Evolutionary conservation across 2,888 invertebrate genomes (phyloP).

Genomic region (Brenthis daphne): DNA sequence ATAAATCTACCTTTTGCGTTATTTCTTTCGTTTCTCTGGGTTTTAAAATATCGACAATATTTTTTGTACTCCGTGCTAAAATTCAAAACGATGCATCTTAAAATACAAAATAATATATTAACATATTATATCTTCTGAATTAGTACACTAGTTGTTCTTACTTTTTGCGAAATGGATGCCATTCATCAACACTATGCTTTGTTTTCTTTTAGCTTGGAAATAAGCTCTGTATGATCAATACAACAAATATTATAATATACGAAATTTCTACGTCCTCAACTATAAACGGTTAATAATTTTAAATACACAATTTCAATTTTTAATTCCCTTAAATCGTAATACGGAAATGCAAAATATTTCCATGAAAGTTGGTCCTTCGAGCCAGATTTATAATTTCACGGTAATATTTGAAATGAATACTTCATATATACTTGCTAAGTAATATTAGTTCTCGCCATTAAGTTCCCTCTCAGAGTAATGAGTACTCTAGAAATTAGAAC

Average conservation of each 20-base stretch:
- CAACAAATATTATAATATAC: not conserved
- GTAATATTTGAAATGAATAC: conserved; percentile 10
- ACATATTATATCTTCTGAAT: too few species aligned
- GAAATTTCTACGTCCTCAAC: not conserved
- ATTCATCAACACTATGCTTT: too few species aligned
- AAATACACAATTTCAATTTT: not conserved
- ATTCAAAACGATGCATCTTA: too few species aligned
- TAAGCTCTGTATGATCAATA: too few species aligned
- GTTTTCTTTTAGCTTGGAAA: too few species aligned
- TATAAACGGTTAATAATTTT: not conserved
- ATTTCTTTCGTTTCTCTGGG: conserved; percentile 5
- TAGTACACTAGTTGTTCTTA: too few species aligned
- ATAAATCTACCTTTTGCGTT: conserved; percentile 14
- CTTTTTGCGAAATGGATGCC: too few species aligned
- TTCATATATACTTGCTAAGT: conserved; percentile 10
- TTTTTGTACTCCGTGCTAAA: not conserved
- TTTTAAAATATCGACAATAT: not conserved
- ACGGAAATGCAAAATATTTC: conserved; percentile 5
- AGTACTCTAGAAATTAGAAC: conserved; percentile 24
- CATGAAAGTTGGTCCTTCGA: conserved; percentile 7
- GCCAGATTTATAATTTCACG: conserved; percentile 14
- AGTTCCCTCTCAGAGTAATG: conserved; percentile 22
- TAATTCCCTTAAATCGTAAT: conserved; percentile 3
- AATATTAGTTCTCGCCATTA: conserved; percentile 18
- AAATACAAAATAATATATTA: too few species aligned